Conservation (phyloP, 2,888 invertebrate genomes). For the Petrolisthes manimaculis region DNA sequence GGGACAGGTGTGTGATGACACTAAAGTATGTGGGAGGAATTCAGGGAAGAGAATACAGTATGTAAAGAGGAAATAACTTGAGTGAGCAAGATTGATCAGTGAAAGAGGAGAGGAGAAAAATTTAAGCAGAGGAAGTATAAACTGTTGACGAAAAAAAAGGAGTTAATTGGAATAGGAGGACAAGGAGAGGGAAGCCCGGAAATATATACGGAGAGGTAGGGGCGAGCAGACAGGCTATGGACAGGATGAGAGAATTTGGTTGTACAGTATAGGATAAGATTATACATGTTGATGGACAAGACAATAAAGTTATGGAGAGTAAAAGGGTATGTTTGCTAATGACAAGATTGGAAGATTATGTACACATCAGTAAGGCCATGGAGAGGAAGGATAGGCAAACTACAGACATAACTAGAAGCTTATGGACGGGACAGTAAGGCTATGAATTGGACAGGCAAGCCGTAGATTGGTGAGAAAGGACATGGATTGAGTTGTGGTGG, state of each 20-base stretch:
- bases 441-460: not conserved
- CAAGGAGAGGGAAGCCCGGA: not conserved
- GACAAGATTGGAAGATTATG: too few species aligned
- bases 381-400: too few species aligned
- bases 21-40: too few species aligned
- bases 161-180: not conserved
- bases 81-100: not conserved
- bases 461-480: not conserved
- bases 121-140: too few species aligned
- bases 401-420: too few species aligned
- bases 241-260: not conserved
- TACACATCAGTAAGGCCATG: too few species aligned
- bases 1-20: not conserved
- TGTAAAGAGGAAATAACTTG: too few species aligned
- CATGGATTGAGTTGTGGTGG: not conserved
- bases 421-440: too few species aligned
- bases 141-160: not conserved
- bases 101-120: not conserved
- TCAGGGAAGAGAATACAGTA: too few species aligned
- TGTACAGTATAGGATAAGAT: not conserved
- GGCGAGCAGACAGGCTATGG: slow-evolving; percentile 1
- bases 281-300: slow-evolving; percentile 4
- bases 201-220: not conserved
- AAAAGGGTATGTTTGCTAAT: too few species aligned
- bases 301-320: not conserved